Evolutionary conservation across 2,113 vertebrate genomes (phyloP).

Genomic region (Okapia johnstoni): DNA sequence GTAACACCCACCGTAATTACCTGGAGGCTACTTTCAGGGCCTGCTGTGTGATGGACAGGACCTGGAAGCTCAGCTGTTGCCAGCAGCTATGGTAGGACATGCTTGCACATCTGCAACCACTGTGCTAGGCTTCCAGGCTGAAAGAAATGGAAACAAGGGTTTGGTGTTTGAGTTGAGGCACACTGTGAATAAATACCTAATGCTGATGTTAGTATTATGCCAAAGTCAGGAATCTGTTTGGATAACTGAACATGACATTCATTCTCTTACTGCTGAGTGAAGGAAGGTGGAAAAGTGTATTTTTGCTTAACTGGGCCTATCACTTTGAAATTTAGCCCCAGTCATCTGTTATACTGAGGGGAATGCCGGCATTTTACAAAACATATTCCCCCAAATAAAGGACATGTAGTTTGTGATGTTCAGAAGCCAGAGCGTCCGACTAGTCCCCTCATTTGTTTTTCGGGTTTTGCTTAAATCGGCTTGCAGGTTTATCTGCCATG

Average conservation of each 20-base stretch:
- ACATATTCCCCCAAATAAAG: background rate
- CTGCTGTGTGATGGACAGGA: background rate
- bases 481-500: constrained; percentile 65
- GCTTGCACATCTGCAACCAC: background rate
- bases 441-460: constrained; percentile 32
- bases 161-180: background rate
- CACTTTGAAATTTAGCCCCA: background rate
- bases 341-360: background rate
- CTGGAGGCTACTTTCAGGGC: background rate
- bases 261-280: constrained; percentile 4
- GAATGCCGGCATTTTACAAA: background rate
- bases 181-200: background rate
- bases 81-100: background rate
- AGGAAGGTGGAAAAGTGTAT: background rate
- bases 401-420: background rate
- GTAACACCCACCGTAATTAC: background rate
- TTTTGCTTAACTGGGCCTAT: background rate
- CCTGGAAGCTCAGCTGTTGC: background rate
- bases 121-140: background rate
- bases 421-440: constrained; percentile 11
- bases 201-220: background rate
- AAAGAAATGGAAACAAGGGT: background rate
- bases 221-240: background rate
- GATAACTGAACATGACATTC: background rate
- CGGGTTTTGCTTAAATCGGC: constrained; percentile 59